Evolutionary conservation across 2,888 invertebrate genomes (phyloP).

Genomic region (Adelphocoris suturalis): DNA sequence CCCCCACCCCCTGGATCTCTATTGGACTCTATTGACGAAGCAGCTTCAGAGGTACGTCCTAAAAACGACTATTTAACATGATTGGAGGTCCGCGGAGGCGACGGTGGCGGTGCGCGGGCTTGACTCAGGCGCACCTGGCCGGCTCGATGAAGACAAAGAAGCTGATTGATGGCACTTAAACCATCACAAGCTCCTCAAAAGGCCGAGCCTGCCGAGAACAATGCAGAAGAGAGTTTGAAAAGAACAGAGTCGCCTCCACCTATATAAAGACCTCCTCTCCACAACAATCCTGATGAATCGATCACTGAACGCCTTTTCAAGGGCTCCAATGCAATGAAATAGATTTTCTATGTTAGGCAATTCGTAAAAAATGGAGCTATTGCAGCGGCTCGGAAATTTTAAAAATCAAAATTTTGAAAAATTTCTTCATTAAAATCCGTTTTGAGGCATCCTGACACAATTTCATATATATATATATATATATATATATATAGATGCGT

Average conservation of each 20-base stretch:
- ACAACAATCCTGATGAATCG: neutral
- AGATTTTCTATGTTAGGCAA: neutral
- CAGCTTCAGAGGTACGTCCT: too few relatives aligned
- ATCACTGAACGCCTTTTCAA: neutral
- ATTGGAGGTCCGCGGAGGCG: neutral
- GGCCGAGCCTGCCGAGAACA: neutral
- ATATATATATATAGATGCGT: too few relatives aligned
- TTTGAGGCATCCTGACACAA: too few relatives aligned
- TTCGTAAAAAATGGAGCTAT: too few relatives aligned
- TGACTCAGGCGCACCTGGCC: neutral
- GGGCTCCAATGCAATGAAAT: neutral
- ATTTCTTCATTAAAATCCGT: too few relatives aligned
- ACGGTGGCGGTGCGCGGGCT: neutral
- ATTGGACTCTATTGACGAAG: too few relatives aligned
- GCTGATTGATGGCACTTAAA: slow-evolving; percentile 46
- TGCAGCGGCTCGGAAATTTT: too few relatives aligned
- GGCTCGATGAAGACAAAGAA: neutral
- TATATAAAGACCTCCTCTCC: neutral
- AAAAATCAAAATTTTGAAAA: too few relatives aligned
- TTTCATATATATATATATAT: too few relatives aligned
- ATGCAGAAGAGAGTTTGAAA: slow-evolving; percentile 3
- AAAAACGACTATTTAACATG: neutral
- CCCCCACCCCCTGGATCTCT: too few relatives aligned
- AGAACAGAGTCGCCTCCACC: neutral
- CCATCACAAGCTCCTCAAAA: slow-evolving; percentile 9